phyloP scores from a whole-genome alignment of 2,888 invertebrate species.

The Miltochrista miniata region DNA sequence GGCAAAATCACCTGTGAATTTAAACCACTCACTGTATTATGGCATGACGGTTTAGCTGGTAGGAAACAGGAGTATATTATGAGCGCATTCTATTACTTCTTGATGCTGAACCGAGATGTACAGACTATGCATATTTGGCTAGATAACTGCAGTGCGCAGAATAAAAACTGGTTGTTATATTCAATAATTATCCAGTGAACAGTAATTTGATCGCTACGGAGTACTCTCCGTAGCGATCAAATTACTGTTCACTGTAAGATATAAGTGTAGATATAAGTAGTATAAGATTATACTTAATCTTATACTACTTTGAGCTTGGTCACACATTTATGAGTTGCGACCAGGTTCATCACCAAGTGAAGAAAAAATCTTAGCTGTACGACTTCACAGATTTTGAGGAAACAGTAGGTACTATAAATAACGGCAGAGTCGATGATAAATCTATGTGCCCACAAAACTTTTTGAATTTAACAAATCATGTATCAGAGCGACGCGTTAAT shows the following conservation, averaged over 20 bases:
- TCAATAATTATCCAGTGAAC: constrained; percentile 28
- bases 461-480: constrained; percentile 4
- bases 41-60: constrained; percentile 19
- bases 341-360: too few relatives aligned
- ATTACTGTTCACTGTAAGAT: constrained; percentile 29
- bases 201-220: constrained; percentile 19
- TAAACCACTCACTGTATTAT: constrained; percentile 14
- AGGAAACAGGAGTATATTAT: constrained; percentile 7
- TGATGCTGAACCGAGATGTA: constrained; percentile 19
- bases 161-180: constrained; percentile 32
- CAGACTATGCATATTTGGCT: constrained; percentile 19
- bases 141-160: constrained; percentile 33
- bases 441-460: neutral
- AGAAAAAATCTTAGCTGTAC: too few relatives aligned
- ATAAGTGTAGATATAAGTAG: too few relatives aligned
- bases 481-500: constrained; percentile 5
- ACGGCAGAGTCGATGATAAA: neutral
- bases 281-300: too few relatives aligned
- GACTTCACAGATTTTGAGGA: too few relatives aligned
- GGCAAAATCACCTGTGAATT: constrained; percentile 6
- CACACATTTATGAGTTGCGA: too few relatives aligned
- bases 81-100: constrained; percentile 17
- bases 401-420: neutral
- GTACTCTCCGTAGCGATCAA: constrained; percentile 18
- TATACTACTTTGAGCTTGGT: too few relatives aligned